Conservation (phyloP, 64 coral and sea anemone genomes). For the Montipora foliosa region DNA sequence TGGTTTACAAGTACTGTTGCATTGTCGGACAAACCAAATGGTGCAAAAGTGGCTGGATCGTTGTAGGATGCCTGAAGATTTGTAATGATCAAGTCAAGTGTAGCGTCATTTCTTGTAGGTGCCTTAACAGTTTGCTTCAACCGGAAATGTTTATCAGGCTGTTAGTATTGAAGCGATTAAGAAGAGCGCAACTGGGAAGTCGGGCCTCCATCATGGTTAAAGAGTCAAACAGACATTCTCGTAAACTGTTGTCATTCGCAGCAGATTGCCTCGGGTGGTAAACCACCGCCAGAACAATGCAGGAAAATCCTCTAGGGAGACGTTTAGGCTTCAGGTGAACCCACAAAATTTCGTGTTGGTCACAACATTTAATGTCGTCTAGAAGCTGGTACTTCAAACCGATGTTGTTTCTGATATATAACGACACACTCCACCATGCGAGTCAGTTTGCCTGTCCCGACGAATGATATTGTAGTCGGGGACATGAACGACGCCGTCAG, state of each 20-base stretch:
- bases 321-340: conserved; percentile 31
- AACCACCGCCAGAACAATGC: conserved; percentile 32
- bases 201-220: too few relatives aligned
- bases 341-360: conserved; percentile 27
- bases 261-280: conserved; percentile 29
- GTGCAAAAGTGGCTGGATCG: too few relatives aligned
- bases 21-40: too few relatives aligned
- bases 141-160: not conserved
- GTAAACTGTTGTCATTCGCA: conserved; percentile 12
- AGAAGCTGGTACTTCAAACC: conserved; percentile 15
- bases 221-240: not conserved
- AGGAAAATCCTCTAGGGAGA: conserved; percentile 32
- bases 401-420: not conserved
- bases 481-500: conserved; percentile 39
- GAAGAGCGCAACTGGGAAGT: not conserved
- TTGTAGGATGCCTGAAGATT: conserved; percentile 34
- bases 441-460: not conserved
- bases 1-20: conserved; percentile 22
- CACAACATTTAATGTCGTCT: conserved; percentile 18
- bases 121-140: conserved; percentile 49
- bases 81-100: conserved; percentile 36
- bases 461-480: conserved; percentile 28
- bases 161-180: too few relatives aligned
- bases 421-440: conserved; percentile 45
- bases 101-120: conserved; percentile 45